Conservation (phyloP, 2,113 vertebrate genomes). For the Dicerorhinus sumatrensis region DNA sequence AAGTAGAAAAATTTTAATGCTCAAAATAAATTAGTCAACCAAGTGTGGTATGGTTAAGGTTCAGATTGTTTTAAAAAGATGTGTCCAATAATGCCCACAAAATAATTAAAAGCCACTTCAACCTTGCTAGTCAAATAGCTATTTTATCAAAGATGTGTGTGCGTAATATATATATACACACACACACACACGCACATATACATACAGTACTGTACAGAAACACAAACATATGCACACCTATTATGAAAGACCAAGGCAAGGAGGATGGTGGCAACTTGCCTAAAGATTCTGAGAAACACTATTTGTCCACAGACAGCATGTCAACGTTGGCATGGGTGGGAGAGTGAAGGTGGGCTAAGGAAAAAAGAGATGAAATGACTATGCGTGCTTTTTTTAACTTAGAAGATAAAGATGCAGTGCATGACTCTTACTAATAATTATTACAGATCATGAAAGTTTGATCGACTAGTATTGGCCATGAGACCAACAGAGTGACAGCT, state of each 20-base stretch:
- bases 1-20: conserved; percentile 17
- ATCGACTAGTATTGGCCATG: neutral
- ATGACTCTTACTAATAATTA: neutral
- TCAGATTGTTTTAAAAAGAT: conserved; percentile 62
- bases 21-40: conserved; percentile 32
- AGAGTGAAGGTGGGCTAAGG: neutral
- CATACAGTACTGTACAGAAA: neutral
- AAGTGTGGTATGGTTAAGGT: conserved; percentile 36
- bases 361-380: neutral
- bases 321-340: neutral
- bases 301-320: neutral
- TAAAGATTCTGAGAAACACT: neutral
- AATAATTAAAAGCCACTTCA: conserved; percentile 67
- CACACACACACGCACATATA: neutral
- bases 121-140: conserved; percentile 62
- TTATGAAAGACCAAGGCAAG: neutral
- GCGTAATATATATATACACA: too few species aligned
- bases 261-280: neutral
- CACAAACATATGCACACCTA: neutral
- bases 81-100: conserved; percentile 66
- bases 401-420: conserved; percentile 19
- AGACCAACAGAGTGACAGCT: neutral
- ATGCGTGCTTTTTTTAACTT: neutral
- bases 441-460: neutral
- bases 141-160: neutral